Percentiles rank a stretch among this genome's conserved stretches.
Evolutionary conservation across 2,888 invertebrate species (phyloP).

Genomic region (Phorcus lineatus): DNA sequence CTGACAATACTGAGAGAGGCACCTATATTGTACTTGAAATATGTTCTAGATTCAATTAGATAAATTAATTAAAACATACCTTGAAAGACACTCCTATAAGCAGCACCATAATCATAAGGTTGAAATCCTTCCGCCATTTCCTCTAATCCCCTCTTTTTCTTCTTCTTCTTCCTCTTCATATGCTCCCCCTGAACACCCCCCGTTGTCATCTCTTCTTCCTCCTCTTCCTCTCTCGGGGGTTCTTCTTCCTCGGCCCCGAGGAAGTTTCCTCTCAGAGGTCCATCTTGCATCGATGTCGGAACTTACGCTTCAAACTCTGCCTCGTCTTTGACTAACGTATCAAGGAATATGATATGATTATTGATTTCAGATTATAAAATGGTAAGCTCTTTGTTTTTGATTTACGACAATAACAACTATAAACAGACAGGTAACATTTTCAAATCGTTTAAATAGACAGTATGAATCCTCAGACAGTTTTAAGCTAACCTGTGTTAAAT

Average conservation of each 20-base stretch:
- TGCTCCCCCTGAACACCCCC: slow-evolving; percentile 13
- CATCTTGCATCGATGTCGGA: background rate
- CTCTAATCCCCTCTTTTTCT: slow-evolving; percentile 26
- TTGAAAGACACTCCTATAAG: slow-evolving; percentile 49
- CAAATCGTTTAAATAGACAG: too few relatives aligned
- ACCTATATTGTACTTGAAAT: too few relatives aligned
- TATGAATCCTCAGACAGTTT: too few relatives aligned
- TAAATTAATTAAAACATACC: slow-evolving; percentile 37
- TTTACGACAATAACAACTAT: too few relatives aligned
- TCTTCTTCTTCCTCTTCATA: slow-evolving; percentile 25
- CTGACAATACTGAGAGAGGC: too few relatives aligned
- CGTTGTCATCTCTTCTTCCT: background rate
- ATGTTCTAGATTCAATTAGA: too few relatives aligned
- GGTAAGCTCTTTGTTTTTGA: too few relatives aligned
- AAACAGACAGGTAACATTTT: too few relatives aligned
- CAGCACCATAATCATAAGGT: slow-evolving; percentile 54
- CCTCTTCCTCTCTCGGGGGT: background rate
- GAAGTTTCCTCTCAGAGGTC: background rate
- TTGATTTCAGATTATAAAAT: too few relatives aligned
- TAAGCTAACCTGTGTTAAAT: too few relatives aligned
- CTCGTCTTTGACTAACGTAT: too few relatives aligned
- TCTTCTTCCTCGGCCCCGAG: background rate
- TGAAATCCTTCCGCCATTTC: slow-evolving; percentile 1
- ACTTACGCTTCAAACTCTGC: background rate
- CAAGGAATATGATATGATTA: too few relatives aligned